Base-by-base conservation (phyloP, 2,888 invertebrate species). In the Caenorhabditis plicata region DNA sequence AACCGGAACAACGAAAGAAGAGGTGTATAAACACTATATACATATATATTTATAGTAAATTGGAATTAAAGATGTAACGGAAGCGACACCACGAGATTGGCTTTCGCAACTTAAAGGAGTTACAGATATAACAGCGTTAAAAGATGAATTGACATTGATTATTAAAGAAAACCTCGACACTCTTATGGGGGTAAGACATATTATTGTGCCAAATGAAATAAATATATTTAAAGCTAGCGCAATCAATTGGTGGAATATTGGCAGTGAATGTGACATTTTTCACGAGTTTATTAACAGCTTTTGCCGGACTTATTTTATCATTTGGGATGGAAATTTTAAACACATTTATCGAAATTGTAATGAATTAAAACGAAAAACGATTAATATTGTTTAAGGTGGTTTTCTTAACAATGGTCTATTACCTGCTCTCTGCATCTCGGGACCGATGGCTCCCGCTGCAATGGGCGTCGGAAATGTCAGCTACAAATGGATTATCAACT, bases 361-460 rank as follows among this genome's bases (percentile, higher is more conserved):
- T 13, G 22, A 19, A 41, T 31, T 42, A 8, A 35, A n/a, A 13
- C 7, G 13, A 9, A 19, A 20, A 4, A 5, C 20, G 7, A 39
- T 29, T n/a, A 39, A 17, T 46, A 23, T 33, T n/a, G n/a, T 29
- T 66, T 38, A 46, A 94, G 94, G 88, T 95, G 64, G 92, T 98
- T 19, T 98, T 98, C 84, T 87, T 96, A 80, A 95, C 96, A 2
- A 91, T 95, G 0, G 85, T 98, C 7, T 98, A 95, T 84, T 98
- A 96, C 83, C 85, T 98, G 44, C 85, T 98, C 64, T 91, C 90
- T 67, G 90, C 90, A 11, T 91, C 91, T 80, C 87, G 87, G 48
- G 86, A 87, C 52, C 86, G 90, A 46, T 98, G 96, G 84, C 93
- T 93, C 80, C 96, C 96, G 0, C 88, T 95, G 15, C 67, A 90